Base-by-base conservation (phyloP, 2,797 vertebrate genomes). In the Arnoldichthys spilopterus region DNA sequence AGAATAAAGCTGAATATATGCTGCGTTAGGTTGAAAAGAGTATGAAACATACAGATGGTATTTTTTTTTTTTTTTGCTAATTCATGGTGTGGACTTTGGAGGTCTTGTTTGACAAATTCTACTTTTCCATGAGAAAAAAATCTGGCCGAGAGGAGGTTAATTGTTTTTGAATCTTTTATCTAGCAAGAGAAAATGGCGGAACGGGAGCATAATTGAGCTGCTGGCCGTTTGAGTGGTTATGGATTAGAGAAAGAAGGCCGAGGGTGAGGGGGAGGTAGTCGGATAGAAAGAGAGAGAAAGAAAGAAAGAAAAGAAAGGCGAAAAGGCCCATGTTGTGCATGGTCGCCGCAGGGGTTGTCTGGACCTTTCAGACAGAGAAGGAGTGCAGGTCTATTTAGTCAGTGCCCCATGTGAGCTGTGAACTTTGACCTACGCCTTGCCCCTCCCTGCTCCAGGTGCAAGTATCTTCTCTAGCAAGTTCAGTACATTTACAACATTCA, bases 371-470 rank as follows among this genome's bases (percentile, higher is more conserved):
- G 85, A 71, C 78, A 80, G 91, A 83, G 81, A 92, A 22, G 74
- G 88, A 91, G 90, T 90, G 87, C 91, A 90, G 92, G 94, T 92
- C 86, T 94, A 92, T 95, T 94, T 93, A 92, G 94, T 90, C 88
- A 86, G 83, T 86, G 90, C 90, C 92, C 93, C 90, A 87, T 89
- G 86, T 77, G 85, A 89, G 89, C 85, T 88, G 47, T 92, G 94
- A 95, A 94, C 95, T 90, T 89, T 95, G 94, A 92, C 93, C 94
- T 85, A 76, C 54, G 79, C 58, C 86, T 85, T 90, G 90, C 90
- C 91, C 91, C 92, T 92, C 92, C 89, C 89, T 90, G 85, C 90
- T 93, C 96, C 96, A 97, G 96, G 95, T 96, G 95, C 95, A 95
- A 90, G 88, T 87, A 87, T 91, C 93, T 90, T 91, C 53, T 72